These are phyloP conservation scores for Beroe forskalii DNA, from an alignment of 37 sponge, comb jelly and placozoan species.

Conservation along the genomic window DNA sequence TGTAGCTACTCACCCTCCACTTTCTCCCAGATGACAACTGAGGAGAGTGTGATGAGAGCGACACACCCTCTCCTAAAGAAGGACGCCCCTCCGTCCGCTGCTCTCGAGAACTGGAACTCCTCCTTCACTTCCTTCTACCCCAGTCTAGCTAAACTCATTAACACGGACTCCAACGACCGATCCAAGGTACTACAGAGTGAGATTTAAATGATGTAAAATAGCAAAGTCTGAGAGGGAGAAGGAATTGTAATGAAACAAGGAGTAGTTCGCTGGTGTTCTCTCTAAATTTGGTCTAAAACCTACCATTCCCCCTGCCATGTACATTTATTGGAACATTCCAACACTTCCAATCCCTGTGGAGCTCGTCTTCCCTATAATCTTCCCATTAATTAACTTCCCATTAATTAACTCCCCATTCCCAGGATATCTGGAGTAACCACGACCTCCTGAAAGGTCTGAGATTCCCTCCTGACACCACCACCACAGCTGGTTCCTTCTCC, in stretches of 20 bases:
- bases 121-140: conserved; percentile 46
- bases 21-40: conserved; percentile 2
- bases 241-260: too few relatives aligned
- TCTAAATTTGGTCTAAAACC: too few relatives aligned
- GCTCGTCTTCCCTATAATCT: too few relatives aligned
- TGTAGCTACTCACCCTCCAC: not conserved
- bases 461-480: not conserved
- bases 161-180: not conserved
- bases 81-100: too few relatives aligned
- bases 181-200: too few relatives aligned
- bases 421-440: conserved; percentile 1
- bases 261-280: too few relatives aligned
- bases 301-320: too few relatives aligned
- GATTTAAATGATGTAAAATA: too few relatives aligned
- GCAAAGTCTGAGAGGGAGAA: too few relatives aligned
- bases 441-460: not conserved
- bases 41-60: not conserved
- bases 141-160: conserved; percentile 47
- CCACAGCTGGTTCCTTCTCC: conserved; percentile 11
- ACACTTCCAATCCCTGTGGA: too few relatives aligned
- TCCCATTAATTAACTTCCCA: not conserved
- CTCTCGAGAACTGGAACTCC: not conserved
- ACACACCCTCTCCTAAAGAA: not conserved
- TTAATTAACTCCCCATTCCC: not conserved
- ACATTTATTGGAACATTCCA: too few relatives aligned